Percentiles rank a stretch among this genome's conserved stretches.
Evolutionary conservation across 2,113 vertebrate genomes (phyloP).

Genomic region (Nothobranchius furzeri): DNA sequence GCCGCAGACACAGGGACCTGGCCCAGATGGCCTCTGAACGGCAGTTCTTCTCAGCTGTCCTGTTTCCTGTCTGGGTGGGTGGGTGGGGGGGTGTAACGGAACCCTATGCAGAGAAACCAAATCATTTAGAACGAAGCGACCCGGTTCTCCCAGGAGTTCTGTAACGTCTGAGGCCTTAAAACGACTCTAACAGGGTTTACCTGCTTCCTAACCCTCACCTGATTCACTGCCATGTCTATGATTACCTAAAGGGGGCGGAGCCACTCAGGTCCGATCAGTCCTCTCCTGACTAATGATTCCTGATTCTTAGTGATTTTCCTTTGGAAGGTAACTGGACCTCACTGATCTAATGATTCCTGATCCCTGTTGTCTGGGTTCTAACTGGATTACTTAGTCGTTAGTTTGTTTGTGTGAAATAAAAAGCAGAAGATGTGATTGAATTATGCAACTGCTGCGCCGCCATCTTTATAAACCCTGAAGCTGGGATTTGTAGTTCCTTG

Average conservation of each 20-base stretch:
- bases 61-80: constrained; percentile 38
- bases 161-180: constrained; percentile 82
- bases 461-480: no score
- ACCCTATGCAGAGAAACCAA: constrained; percentile 44
- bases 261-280: not conserved
- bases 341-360: constrained; percentile 38
- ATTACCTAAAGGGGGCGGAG: not conserved
- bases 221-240: no score
- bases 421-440: constrained; percentile 45
- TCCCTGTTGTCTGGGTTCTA: not conserved
- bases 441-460: constrained; percentile 52
- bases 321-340: no score
- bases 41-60: constrained; percentile 51
- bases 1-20: constrained; percentile 20
- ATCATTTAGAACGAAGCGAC: constrained; percentile 25
- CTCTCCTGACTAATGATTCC: not conserved
- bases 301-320: constrained; percentile 28
- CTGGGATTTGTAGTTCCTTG: no score
- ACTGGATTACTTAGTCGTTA: not conserved
- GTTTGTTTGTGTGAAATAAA: not conserved
- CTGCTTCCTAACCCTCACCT: constrained; percentile 21
- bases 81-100: constrained; percentile 7
- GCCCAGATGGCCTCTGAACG: constrained; percentile 53
- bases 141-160: constrained; percentile 32
- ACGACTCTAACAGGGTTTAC: constrained; percentile 73